Base-by-base conservation (phyloP, 2,797 vertebrate species). In the Fratercula arctica region DNA sequence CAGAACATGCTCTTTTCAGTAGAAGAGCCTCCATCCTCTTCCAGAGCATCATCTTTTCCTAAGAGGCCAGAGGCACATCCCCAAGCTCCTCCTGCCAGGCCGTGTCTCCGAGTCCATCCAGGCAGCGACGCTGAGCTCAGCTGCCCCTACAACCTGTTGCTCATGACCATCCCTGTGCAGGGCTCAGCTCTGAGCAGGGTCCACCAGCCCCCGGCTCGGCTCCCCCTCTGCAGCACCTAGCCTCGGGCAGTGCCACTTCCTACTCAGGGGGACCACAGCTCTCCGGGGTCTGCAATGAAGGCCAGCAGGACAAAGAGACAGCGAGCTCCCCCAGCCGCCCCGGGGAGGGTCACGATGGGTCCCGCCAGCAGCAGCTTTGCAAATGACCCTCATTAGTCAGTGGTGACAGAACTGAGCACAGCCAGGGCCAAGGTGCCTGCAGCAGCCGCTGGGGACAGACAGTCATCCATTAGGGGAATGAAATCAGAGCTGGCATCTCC, bases 371-470 rank as follows among this genome's bases (percentile, higher is more conserved):
- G 70, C 87, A 82, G 72, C 56, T 82, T 64, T 87, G 78, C 72
- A 96, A 95, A 95, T 61, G 70, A 87, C 93, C 81, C 87, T 95
- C 94, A 92, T 95, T 82, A 85, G 64, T 87, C 93, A 95, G 51
- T 6, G 1, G 4, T 51, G 82, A 89, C 59, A 87, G 84, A 92
- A n/a, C 35, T 0, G 9, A 88, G 63, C 3, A 26, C 23, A 87
- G 76, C 66, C 16, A 31, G 19, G 77, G 39, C 45, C 33, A 63
- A 89, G 75, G 72, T 85, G 59, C 18, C 48, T 50, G 89, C 68
- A 57, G 77, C 48, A 79, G 63, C 45, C 1, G 0, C 51, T 35
- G 67, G 50, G 67, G 61, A 80, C 83, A 95, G 94, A 96, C 83
- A 6, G 66, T 78, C 80, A 88, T 90, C 74, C 61, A 82, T 95